These are phyloP conservation scores for Anadara kagoshimensis DNA, from an alignment of 1,140 invertebrate species.

Conservation along the genomic window DNA sequence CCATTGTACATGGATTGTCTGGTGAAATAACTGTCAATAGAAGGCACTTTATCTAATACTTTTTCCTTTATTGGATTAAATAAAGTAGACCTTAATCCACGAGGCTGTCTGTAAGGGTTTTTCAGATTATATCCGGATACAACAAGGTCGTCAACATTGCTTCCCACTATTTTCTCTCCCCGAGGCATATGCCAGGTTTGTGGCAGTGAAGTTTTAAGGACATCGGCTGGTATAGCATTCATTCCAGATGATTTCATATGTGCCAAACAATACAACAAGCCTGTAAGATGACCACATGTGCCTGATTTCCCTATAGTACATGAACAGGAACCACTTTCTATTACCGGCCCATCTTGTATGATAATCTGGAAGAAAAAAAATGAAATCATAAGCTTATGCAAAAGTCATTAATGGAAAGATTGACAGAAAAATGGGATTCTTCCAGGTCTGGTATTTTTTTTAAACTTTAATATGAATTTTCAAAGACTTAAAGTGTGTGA, in stretches of 20 bases:
- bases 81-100: conserved; percentile 22
- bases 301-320: conserved; percentile 34
- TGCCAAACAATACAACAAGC: conserved; percentile 11
- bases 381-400: too few relatives aligned
- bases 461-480: too few relatives aligned
- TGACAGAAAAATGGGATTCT: too few relatives aligned
- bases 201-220: conserved; percentile 35
- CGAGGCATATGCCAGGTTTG: conserved; percentile 39
- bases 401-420: too few relatives aligned
- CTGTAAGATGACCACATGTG: conserved; percentile 23
- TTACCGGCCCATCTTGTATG: too few relatives aligned
- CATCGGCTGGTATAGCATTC: conserved; percentile 27
- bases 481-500: too few relatives aligned
- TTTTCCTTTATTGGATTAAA: conserved; percentile 17
- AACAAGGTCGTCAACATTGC: conserved; percentile 3
- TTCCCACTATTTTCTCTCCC: conserved; percentile 28
- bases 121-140: conserved; percentile 20
- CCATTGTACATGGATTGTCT: background rate
- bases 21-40: background rate
- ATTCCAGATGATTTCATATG: conserved; percentile 4
- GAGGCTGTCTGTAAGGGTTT: background rate
- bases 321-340: background rate
- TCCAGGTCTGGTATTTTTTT: too few relatives aligned
- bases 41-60: background rate
- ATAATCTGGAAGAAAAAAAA: too few relatives aligned